These are phyloP conservation scores for Takifugu bimaculatus DNA, from an alignment of 2,113 vertebrate species.

Conservation along the genomic window DNA sequence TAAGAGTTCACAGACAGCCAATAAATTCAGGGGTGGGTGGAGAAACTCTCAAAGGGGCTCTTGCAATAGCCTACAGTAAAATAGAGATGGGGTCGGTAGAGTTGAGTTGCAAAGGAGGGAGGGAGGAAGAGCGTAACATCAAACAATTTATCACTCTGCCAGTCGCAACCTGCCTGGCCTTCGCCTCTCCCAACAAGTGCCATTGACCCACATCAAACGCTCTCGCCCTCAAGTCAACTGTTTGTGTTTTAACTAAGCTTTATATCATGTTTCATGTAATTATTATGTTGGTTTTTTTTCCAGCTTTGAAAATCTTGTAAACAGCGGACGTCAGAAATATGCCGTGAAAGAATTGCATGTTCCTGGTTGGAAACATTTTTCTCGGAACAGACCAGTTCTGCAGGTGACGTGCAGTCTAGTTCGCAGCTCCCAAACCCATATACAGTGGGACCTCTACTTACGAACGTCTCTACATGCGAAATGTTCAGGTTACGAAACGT, in stretches of 20 bases:
- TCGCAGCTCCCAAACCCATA: slow-evolving; percentile 2
- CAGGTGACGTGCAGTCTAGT: slow-evolving; percentile 43
- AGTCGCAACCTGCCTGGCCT: slow-evolving; percentile 60
- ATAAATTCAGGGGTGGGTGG: neutral
- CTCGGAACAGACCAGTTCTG: slow-evolving; percentile 36
- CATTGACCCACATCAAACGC: slow-evolving; percentile 56
- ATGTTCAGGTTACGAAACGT: no score
- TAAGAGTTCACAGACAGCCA: slow-evolving; percentile 13
- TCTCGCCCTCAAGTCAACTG: slow-evolving; percentile 31
- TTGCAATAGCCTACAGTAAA: slow-evolving; percentile 53
- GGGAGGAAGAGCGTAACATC: slow-evolving; percentile 52
- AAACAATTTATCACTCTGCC: slow-evolving; percentile 67
- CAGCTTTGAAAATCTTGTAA: slow-evolving; percentile 17
- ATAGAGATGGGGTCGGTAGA: slow-evolving; percentile 42
- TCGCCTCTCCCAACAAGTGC: slow-evolving; percentile 48
- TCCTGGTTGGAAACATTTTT: slow-evolving; percentile 45
- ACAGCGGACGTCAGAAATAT: slow-evolving; percentile 26
- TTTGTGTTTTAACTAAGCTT: slow-evolving; percentile 39
- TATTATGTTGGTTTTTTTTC: slow-evolving; percentile 31
- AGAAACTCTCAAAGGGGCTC: slow-evolving; percentile 35
- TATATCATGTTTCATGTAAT: slow-evolving; percentile 41
- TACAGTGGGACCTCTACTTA: no score
- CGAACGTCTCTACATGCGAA: no score
- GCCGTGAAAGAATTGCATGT: slow-evolving; percentile 31
- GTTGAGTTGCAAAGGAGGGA: slow-evolving; percentile 43